Base-by-base conservation (phyloP, 2,797 vertebrate genomes). In the Emydoidea blandingii region DNA sequence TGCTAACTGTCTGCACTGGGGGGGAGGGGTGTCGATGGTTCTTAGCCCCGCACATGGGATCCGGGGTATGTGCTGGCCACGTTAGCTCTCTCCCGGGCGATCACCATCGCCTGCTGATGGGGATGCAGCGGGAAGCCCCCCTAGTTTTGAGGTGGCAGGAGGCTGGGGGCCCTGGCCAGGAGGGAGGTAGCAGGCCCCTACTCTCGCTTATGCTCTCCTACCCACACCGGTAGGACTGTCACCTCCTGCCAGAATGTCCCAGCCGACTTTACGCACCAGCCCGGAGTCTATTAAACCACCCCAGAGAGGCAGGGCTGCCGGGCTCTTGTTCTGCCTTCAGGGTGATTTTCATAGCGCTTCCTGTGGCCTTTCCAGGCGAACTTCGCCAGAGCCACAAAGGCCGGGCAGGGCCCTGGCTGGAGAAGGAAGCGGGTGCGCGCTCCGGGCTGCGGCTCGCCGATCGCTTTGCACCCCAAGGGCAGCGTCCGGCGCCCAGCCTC, bases 311-410 rank as follows among this genome's bases (percentile, higher is more conserved):
- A 44, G 81, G 12, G 27, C 16, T 4, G 27, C 21, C 21, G 44
- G n/a, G 37, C 27, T 57, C 37, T 6, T 15, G 41, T 19, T 34
- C 27, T 49, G 37, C 18, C 21, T 5, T 31, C 47, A 9, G 3
- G 18, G 25, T 49, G 52, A 52, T 18, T 82, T 44, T 29, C 25
- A 25, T 19, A 23, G 54, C 27, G 47, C 16, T 5, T 34, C 44
- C 29, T 21, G 14, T 5, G 44, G 57, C 56, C 41, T 8, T 81
- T 5, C 80, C 9, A 56, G 47, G 16, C 34, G 34, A 14, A 5
- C 5, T 2, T 44, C 3, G 2, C 59, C 23, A 41, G 1, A 47
- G 18, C 3, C 3, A 41, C 12, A 8, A 16, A 5, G 3, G 1
- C 62, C 5, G 12, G 25, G 14, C 2, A 54, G 11, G 11, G 4